These are phyloP conservation scores for Anthopleura sola DNA, from an alignment of 64 coral and sea anemone species.

Conservation along the genomic window DNA sequence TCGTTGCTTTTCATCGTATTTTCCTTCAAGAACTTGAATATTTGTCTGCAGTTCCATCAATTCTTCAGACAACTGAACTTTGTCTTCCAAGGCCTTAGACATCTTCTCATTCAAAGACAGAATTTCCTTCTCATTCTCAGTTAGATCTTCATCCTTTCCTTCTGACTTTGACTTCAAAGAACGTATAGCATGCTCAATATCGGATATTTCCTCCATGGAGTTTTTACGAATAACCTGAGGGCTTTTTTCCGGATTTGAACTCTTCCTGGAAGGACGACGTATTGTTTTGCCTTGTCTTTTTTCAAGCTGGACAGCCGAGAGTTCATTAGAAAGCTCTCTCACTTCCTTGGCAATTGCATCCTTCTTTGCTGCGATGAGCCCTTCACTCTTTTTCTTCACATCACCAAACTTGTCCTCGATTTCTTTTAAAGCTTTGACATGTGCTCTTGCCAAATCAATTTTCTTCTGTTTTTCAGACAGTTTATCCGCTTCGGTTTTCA, in stretches of 20 bases:
- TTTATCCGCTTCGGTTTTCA: constrained; percentile 17
- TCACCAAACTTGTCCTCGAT: constrained; percentile 23
- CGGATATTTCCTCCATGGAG: constrained; percentile 31
- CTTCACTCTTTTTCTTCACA: not conserved
- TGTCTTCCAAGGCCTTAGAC: constrained; percentile 32
- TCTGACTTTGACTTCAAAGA: constrained; percentile 26
- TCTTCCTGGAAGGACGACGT: constrained; percentile 16
- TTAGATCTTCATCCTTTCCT: not conserved
- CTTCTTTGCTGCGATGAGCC: constrained; percentile 15
- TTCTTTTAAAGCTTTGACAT: constrained; percentile 35
- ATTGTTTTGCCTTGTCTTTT: constrained; percentile 37
- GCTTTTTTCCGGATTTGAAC: constrained; percentile 1
- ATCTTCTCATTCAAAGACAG: constrained; percentile 51
- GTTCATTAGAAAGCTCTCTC: constrained; percentile 32
- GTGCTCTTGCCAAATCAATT: constrained; percentile 37
- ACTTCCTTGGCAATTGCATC: not conserved
- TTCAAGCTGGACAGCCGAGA: constrained; percentile 20
- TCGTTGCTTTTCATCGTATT: constrained; percentile 13
- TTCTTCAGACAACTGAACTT: constrained; percentile 40
- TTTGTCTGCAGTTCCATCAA: constrained; percentile 36
- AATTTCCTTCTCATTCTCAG: constrained; percentile 36
- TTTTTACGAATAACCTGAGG: constrained; percentile 18
- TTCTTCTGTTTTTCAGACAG: constrained; percentile 21
- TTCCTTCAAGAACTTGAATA: constrained; percentile 14
- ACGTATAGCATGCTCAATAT: constrained; percentile 37